Conservation (phyloP, 2,113 vertebrate genomes). For the Lipophrys pholis region DNA sequence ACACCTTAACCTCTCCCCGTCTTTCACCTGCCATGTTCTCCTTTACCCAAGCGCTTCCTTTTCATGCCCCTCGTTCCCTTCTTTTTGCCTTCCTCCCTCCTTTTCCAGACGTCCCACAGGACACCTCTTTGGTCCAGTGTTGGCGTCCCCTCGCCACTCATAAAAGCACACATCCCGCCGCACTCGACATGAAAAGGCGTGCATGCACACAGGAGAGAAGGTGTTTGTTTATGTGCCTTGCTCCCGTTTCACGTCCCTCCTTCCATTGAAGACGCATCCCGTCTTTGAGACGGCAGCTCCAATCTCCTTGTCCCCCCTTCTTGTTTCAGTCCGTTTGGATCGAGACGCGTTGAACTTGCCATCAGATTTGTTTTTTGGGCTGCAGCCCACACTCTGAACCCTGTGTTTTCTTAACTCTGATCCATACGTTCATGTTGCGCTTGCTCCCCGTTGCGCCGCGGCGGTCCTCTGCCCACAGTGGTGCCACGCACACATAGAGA, state of each 20-base stretch:
- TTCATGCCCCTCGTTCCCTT: not conserved
- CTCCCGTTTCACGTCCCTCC: slow-evolving; percentile 16
- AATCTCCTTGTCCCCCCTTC: slow-evolving; percentile 48
- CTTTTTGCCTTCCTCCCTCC: not conserved
- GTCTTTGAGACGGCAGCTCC: slow-evolving; percentile 27
- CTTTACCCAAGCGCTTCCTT: not conserved
- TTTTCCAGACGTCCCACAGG: slow-evolving; percentile 25
- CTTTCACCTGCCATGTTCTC: slow-evolving; percentile 5
- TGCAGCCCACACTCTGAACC: slow-evolving; percentile 31
- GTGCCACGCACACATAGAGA: not conserved
- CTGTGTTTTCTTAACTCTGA: slow-evolving; percentile 8
- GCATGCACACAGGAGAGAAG: not conserved
- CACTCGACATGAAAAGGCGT: slow-evolving; percentile 13
- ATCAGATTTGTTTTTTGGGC: slow-evolving; percentile 38
- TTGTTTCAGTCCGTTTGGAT: slow-evolving; percentile 34
- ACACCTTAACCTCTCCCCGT: not conserved
- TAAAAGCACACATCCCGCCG: slow-evolving; percentile 3
- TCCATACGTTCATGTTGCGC: not conserved
- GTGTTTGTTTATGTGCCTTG: slow-evolving; percentile 26
- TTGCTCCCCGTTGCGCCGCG: slow-evolving; percentile 13
- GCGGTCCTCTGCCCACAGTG: not conserved
- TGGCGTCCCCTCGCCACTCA: not conserved
- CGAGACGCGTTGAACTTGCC: slow-evolving; percentile 28
- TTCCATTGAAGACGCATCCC: slow-evolving; percentile 29
- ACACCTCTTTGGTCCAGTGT: slow-evolving; percentile 23